Base-by-base conservation (phyloP, 1,140 invertebrate genomes). In the Drosophila gunungcola region DNA sequence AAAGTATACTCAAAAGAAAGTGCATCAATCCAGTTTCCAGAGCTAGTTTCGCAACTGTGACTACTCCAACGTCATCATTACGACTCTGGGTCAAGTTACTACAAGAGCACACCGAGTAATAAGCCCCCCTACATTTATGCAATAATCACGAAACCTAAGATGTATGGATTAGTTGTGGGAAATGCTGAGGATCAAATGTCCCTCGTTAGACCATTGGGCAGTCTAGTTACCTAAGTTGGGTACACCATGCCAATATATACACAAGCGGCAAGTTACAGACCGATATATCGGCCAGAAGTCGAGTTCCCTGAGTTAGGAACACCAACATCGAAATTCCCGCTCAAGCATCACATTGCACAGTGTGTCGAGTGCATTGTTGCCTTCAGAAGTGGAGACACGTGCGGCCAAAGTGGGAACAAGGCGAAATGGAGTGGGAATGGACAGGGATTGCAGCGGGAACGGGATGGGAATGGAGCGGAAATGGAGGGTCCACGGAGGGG, bases 311-410 rank as follows among this genome's bases (percentile, higher is more conserved):
- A 36, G 57, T 63, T 46, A 39, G 16, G 54, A 63, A 3, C 38
- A 25, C 13, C n/a, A 63, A 3, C 38, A 25, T 11, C n/a, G 29
- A 32, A 36, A 21, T 10, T 10, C n/a, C 27, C 27, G 45, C 41
- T 67, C 27, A 32, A 52, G 29, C 69, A 70, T 56, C 38, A 38
- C 42, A 70, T 70, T 56, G 56, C 67, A 55, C 63, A 12, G 3
- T 6, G 52, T 16, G 25, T 41, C 21, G 52, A 39, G 16, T 65
- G 60, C 58, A 49, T 39, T 62, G 43, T 62, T 55, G 58, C 42
- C 16, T n/a, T 41, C 27, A 46, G 41, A 64, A 64, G 45, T 34
- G 61, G 42, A 56, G 62, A 60, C 74, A 78, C 74, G 74, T 78
- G 74, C 74, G 64, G 43, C 27, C 45, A 36, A 32, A 32, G 51